Evolutionary conservation across 2,888 invertebrate species (phyloP).

Genomic region (Sympetrum striolatum): DNA sequence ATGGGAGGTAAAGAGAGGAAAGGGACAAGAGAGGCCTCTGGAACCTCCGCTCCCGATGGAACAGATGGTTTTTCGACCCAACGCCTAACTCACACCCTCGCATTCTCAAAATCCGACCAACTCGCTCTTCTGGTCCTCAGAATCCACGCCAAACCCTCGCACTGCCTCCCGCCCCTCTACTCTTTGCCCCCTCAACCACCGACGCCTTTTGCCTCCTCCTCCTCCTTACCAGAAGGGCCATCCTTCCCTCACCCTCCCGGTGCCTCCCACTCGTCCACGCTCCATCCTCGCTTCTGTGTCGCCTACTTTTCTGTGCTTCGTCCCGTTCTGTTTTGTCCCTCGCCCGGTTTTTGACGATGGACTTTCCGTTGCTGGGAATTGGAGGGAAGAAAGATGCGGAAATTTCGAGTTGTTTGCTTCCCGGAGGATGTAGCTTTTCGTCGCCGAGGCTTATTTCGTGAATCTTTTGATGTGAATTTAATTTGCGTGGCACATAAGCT

Average conservation of each 20-base stretch:
- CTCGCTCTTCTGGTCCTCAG: constrained; percentile 38
- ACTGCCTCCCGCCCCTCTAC: not conserved
- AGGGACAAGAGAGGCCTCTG: not conserved
- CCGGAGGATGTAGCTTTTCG: too few species aligned
- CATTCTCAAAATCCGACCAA: constrained; percentile 30
- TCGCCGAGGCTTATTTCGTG: too few species aligned
- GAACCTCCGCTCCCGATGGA: constrained; percentile 24
- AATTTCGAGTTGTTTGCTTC: too few species aligned
- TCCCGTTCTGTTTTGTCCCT: not conserved
- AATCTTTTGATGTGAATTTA: too few species aligned
- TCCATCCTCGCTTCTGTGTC: not conserved
- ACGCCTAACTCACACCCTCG: constrained; percentile 35
- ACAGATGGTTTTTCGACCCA: constrained; percentile 39
- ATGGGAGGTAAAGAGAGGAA: constrained; percentile 1
- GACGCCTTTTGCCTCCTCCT: not conserved
- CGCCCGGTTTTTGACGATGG: too few species aligned
- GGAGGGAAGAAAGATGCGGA: too few species aligned
- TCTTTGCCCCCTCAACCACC: not conserved
- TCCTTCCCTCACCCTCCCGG: not conserved
- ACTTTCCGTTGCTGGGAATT: too few species aligned
- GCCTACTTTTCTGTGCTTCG: not conserved
- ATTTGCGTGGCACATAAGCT: too few species aligned
- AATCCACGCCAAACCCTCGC: constrained; percentile 27
- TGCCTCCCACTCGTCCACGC: not conserved
- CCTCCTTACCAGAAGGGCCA: not conserved